Conservation (phyloP, 2,113 vertebrate genomes). For the Aviceda subcristata region DNA sequence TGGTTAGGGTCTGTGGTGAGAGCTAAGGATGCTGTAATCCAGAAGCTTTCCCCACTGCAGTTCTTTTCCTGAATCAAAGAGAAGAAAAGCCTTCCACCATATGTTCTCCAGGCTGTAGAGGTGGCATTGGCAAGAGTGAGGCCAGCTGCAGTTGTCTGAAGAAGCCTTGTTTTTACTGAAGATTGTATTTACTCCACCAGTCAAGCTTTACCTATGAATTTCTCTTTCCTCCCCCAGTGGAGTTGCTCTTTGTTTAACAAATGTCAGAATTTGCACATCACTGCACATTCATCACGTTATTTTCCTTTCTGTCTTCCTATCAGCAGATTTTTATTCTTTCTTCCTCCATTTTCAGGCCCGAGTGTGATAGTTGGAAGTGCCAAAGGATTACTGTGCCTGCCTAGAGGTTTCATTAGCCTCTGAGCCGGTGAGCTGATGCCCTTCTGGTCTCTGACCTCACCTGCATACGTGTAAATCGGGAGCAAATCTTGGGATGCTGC, state of each 20-base stretch:
- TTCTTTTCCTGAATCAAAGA: not conserved
- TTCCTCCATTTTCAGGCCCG: not conserved
- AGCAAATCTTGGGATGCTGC: not conserved
- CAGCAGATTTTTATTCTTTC: not conserved
- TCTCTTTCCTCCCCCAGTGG: not conserved
- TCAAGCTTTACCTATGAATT: not conserved
- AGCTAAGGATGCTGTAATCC: not conserved
- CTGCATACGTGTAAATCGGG: not conserved
- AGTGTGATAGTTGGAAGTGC: not conserved
- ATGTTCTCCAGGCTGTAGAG: not conserved
- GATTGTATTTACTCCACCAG: not conserved
- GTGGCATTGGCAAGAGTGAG: not conserved
- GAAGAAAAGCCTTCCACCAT: not conserved
- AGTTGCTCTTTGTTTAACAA: not conserved
- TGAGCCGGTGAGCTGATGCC: accelerated
- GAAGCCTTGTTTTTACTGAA: not conserved
- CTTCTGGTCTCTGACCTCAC: not conserved
- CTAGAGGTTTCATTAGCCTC: not conserved
- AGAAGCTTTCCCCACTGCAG: not conserved
- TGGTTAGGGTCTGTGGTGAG: not conserved
- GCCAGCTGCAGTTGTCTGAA: not conserved
- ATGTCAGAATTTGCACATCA: not conserved
- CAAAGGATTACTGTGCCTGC: not conserved
- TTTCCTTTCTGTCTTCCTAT: not conserved
- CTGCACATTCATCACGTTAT: accelerated